Evolutionary conservation across 2,888 invertebrate species (phyloP), one percentile per base, ranked within the genome.

Genomic region (Embidobia sp.): DNA sequence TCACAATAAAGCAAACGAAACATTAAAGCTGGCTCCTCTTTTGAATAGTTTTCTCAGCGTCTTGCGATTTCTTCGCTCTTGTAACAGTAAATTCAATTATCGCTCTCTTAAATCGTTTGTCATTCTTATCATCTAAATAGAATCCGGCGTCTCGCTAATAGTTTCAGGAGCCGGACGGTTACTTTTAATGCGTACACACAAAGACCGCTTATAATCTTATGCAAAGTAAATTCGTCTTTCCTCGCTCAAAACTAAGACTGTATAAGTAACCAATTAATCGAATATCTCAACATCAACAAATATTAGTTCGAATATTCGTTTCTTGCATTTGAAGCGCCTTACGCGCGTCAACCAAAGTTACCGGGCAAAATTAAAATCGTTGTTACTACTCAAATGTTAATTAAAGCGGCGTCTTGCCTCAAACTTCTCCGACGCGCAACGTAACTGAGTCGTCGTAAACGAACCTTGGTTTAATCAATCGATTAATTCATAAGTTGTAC

Each of bases 21-120:
- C 33, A 29, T 51, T 44, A 64, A 61, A 57, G 77, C 82, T 81
- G 77, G 51, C 75, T 77, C 77, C 79, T 81, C 83, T 85, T 85
- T 63, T 42, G 7, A 61, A 46, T 67, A 61, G 74, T 69, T 78
- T 78, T 69, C 44, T 64, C 55, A 64, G 74, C 59, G 86, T 88
- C 88, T 88, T 88, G 85, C 84, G 87, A 88, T 88, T 88, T 87
- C 84, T 85, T 85, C 86, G 87, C 88, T 85, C 84, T 80, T 83
- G 83, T 88, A 88, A 88, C 88, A 88, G 87, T 84, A 82, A 82
- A 84, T 85, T 86, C 83, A 86, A 86, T 86, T 86, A 84, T 82
- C 81, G 84, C 83, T 82, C 83, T 86, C 83, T 84, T 77, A 80
- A 79, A 80, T 81, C 81, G 76, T 82, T 80, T 75, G 77, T 81